These are phyloP conservation scores for Hypothenemus hampei DNA, from an alignment of 1,140 invertebrate genomes.

Conservation along the genomic window DNA sequence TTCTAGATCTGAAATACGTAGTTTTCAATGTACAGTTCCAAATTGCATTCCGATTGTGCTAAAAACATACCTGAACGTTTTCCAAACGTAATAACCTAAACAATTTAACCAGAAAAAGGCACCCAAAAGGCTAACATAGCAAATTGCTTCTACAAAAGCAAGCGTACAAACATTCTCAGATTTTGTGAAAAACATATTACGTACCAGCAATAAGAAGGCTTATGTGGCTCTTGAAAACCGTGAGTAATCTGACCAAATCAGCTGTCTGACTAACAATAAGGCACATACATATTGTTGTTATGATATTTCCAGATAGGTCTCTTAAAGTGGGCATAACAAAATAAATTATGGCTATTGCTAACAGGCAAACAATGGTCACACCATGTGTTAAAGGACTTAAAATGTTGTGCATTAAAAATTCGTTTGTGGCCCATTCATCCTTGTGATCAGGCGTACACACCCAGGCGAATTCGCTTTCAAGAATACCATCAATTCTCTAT, in stretches of 20 bases:
- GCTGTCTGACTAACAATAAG: conserved; percentile 70
- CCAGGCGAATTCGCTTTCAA: conserved; percentile 59
- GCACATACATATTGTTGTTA: conserved; percentile 72
- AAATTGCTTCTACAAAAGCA: conserved; percentile 62
- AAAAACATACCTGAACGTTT: conserved; percentile 63
- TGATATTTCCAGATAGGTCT: conserved; percentile 77
- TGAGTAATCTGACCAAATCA: conserved; percentile 71
- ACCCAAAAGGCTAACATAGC: conserved; percentile 67
- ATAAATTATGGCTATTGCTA: conserved; percentile 74
- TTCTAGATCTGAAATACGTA: conserved; percentile 67
- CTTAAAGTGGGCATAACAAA: conserved; percentile 77
- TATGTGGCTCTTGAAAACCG: conserved; percentile 70
- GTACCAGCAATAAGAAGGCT: conserved; percentile 71
- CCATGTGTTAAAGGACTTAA: conserved; percentile 70
- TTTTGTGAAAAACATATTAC: background rate
- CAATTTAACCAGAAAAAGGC: conserved; percentile 82
- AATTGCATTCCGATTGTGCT: background rate
- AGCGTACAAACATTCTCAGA: conserved; percentile 4
- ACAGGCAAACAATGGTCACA: conserved; percentile 62
- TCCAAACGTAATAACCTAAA: conserved; percentile 81
- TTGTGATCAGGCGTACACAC: conserved; percentile 66
- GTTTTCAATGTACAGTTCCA: too few species aligned
- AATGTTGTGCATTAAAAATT: conserved; percentile 67
- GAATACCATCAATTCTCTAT: conserved; percentile 43
- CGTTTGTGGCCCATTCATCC: conserved; percentile 62